Evolutionary conservation across 2,113 vertebrate genomes (phyloP), one percentile per base, ranked within the genome.

Genomic region (Pimephales promelas): DNA sequence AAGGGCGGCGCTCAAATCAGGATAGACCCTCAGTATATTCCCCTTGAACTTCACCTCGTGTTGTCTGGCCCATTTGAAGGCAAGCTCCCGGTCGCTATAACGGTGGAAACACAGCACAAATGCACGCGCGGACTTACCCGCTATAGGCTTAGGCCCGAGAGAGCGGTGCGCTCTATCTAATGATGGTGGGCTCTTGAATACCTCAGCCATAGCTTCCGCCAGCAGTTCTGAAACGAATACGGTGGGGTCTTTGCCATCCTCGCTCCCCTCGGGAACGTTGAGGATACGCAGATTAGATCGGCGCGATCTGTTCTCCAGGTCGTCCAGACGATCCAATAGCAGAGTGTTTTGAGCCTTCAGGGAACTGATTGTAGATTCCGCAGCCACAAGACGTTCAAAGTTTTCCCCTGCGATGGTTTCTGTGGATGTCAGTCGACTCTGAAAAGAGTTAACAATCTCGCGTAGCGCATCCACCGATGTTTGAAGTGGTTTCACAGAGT

Each of bases 81-180:
- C 8, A 10, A 57, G 56, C 61, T 79, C 77, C 24, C 36, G 13
- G 31, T 64, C 34, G 16, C 16, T 59, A 45, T 62, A 79, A 2
- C 57, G 54, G 10, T 10, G 83, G 71, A 84, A 84, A 26, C 74
- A 79, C 47, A 84, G 14, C 28, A 84, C 49, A 8, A 79, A 84
- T 14, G 83, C 14, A 24, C 52, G 28, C 0, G 36, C 28, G 20
- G 49, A 49, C 1, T 79, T 56, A 47, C 74, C 47, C 3, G n/a
- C 36, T 36, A 0, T 10, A 6, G 83, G 75, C 70, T 84, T 84
- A 7, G 2, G 61, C 5, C 18, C 2, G n/a, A 79, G 47, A 66
- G 74, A 59, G 8, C 8, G 62, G 24, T 78, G 83, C 16, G 61
- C 83, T 40, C 74, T 84, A 28, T 84, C 83, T 22, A 78, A 7